These are phyloP conservation scores for Platycercus adscitus DNA, from an alignment of 2,113 vertebrate species.

Conservation along the genomic window DNA sequence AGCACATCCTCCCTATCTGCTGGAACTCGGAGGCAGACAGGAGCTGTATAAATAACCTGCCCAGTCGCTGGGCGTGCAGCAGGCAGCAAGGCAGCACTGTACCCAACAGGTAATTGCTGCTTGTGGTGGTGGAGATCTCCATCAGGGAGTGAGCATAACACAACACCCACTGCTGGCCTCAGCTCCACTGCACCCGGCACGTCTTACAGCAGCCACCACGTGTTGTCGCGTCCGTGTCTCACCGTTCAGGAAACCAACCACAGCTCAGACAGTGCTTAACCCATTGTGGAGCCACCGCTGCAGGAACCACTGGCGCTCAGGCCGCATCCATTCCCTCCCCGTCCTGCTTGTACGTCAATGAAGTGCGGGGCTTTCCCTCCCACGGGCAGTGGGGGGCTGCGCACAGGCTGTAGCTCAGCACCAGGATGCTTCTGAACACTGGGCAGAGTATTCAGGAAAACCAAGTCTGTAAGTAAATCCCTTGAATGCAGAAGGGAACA, in stretches of 20 bases:
- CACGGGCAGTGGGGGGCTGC: neutral
- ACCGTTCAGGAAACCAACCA: accelerated
- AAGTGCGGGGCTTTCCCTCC: accelerated
- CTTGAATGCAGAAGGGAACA: neutral
- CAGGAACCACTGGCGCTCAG: accelerated
- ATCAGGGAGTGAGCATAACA: neutral
- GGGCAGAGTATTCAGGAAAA: neutral
- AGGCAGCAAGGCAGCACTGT: accelerated
- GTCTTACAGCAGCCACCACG: accelerated
- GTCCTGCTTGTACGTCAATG: neutral
- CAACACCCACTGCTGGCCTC: neutral
- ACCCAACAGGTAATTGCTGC: neutral
- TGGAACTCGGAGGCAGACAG: accelerated
- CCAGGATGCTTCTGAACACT: accelerated
- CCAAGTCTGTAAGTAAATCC: neutral
- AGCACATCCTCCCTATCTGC: accelerated
- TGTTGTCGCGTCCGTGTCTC: neutral
- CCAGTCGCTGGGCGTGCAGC: accelerated
- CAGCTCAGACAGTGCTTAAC: neutral
- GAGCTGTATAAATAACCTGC: accelerated
- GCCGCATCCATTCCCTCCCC: accelerated
- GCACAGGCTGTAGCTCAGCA: neutral
- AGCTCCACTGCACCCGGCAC: accelerated
- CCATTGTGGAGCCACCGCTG: neutral
- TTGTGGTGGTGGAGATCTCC: neutral